Evolutionary conservation across 2,888 invertebrate genomes (phyloP).

Genomic region (Stenoptilia bipunctidactyla): DNA sequence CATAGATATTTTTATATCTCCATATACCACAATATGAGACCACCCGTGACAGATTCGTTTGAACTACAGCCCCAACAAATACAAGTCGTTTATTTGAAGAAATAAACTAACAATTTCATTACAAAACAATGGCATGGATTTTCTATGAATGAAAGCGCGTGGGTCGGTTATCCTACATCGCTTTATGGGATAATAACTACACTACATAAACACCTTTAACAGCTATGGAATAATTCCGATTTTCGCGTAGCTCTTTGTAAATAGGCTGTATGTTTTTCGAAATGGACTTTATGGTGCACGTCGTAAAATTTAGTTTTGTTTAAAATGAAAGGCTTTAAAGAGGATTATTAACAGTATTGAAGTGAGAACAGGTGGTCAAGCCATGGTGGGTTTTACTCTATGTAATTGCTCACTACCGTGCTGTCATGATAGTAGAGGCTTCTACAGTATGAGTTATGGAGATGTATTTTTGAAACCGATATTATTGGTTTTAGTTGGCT

Average conservation of each 20-base stretch:
- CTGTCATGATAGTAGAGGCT: constrained; percentile 39
- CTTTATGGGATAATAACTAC: neutral
- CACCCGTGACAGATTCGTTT: constrained; percentile 35
- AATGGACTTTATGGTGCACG: constrained; percentile 17
- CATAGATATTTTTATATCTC: constrained; percentile 19
- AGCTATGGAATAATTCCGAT: too few species aligned
- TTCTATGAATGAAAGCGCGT: constrained; percentile 61
- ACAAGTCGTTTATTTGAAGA: constrained; percentile 47
- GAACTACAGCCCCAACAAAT: constrained; percentile 25
- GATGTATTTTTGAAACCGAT: constrained; percentile 4
- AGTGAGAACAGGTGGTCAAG: constrained; percentile 55
- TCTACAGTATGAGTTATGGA: constrained; percentile 37
- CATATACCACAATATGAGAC: constrained; percentile 28
- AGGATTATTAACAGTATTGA: constrained; percentile 45
- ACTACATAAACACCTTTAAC: too few species aligned
- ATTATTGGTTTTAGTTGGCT: neutral
- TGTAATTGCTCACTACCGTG: constrained; percentile 53
- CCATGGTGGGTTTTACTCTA: constrained; percentile 41
- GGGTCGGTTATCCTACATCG: constrained; percentile 50
- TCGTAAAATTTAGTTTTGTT: constrained; percentile 22
- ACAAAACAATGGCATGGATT: constrained; percentile 57
- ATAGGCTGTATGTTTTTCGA: constrained; percentile 15
- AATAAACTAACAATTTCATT: constrained; percentile 47
- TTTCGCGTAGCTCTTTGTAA: too few species aligned
- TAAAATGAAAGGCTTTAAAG: constrained; percentile 16